phyloP scores from a whole-genome alignment of 1,140 invertebrate species.

The Solen grandis region DNA sequence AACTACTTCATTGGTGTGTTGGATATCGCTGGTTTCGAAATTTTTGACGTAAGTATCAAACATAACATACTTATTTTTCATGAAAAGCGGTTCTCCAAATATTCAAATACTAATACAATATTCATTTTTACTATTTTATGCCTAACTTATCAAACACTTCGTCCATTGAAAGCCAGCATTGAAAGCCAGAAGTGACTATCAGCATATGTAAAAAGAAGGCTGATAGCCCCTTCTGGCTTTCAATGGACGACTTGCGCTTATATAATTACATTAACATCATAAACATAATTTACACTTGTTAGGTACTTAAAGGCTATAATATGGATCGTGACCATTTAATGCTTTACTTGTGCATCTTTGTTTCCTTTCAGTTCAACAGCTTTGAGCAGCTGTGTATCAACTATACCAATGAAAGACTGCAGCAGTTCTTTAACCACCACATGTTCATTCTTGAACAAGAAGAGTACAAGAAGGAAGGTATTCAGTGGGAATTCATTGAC shows the following conservation, averaged over 20 bases:
- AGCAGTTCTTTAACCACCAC: slow-evolving; percentile 99
- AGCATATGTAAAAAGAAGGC: too few species aligned
- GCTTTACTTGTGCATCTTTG: too few species aligned
- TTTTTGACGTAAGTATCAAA: slow-evolving; percentile 95
- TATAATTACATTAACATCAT: too few species aligned
- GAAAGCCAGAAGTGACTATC: too few species aligned
- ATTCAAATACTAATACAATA: neutral
- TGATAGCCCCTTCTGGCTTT: too few species aligned
- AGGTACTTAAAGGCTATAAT: too few species aligned
- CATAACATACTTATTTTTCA: too few species aligned
- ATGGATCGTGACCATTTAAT: too few species aligned
- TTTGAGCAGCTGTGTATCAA: slow-evolving; percentile 99
- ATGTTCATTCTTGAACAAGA: slow-evolving; percentile 99
- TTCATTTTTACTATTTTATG: neutral
- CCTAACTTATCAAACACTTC: neutral
- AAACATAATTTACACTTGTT: too few species aligned
- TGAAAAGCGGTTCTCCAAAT: neutral
- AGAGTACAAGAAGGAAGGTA: slow-evolving; percentile 98
- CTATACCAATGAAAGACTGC: slow-evolving; percentile 99
- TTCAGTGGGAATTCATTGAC: slow-evolving; percentile 99
- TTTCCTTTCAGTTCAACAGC: slow-evolving; percentile 92
- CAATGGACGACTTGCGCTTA: neutral
- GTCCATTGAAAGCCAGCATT: neutral
- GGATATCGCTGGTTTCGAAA: slow-evolving; percentile 99
- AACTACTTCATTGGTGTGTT: slow-evolving; percentile 99